A percentile compares a stretch with the other conserved stretches of the same genome.
These are phyloP conservation scores for Urophycis tenuis DNA, from an alignment of 2,797 vertebrate genomes.

Conservation along the genomic window DNA sequence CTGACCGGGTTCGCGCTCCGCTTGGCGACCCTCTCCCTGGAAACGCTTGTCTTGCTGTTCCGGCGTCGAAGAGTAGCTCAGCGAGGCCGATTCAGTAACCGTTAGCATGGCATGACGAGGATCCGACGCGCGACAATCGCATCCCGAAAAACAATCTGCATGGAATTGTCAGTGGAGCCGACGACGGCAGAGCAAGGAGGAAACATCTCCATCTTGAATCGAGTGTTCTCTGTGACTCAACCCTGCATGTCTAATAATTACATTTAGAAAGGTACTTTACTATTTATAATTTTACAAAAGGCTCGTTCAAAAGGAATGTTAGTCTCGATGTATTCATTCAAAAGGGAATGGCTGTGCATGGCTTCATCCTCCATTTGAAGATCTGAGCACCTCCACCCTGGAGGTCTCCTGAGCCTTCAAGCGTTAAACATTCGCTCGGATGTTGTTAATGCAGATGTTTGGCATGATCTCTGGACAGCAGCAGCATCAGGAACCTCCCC, in stretches of 20 bases:
- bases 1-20: too few relatives aligned
- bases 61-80: background rate
- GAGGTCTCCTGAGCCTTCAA: slow-evolving; percentile 67
- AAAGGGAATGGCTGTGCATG: slow-evolving; percentile 52
- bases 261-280: background rate
- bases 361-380: slow-evolving; percentile 59
- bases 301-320: background rate
- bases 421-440: slow-evolving; percentile 53
- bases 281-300: background rate
- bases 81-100: too few relatives aligned
- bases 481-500: background rate
- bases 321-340: background rate
- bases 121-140: slow-evolving; percentile 10
- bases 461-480: background rate
- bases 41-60: background rate
- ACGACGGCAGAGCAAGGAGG: slow-evolving; percentile 37
- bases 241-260: background rate
- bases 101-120: slow-evolving; percentile 36
- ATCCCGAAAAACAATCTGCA: slow-evolving; percentile 10
- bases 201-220: slow-evolving; percentile 19
- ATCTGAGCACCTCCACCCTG: slow-evolving; percentile 58
- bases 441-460: slow-evolving; percentile 53
- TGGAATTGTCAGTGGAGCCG: background rate
- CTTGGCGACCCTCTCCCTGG: background rate
- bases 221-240: background rate